Percentiles rank a stretch among this genome's conserved stretches.
phyloP scores from a whole-genome alignment of 2,113 vertebrate species.

The Neodontobutis hainanensis region DNA sequence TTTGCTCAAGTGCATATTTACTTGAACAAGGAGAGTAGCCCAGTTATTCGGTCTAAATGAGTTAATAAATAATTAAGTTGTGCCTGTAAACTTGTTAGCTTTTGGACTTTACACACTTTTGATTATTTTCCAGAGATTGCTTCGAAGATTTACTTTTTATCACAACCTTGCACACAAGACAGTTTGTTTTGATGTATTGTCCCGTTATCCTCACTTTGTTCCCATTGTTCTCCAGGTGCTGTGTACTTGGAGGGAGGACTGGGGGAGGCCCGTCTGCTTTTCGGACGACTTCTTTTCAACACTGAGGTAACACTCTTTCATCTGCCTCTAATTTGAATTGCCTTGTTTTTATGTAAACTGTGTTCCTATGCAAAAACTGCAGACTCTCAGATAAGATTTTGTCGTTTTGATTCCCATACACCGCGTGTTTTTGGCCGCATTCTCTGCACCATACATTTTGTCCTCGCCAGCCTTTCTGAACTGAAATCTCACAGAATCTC shows the following conservation, averaged over 20 bases:
- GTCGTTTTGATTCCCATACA: slow-evolving; percentile 23
- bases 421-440: slow-evolving; percentile 31
- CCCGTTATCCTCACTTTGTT: background rate
- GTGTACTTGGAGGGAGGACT: slow-evolving; percentile 96
- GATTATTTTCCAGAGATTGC: too few relatives aligned
- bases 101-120: too few relatives aligned
- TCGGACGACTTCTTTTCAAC: slow-evolving; percentile 95
- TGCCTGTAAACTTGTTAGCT: too few relatives aligned
- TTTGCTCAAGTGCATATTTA: too few relatives aligned
- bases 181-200: background rate
- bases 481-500: slow-evolving; percentile 24
- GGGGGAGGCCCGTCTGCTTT: slow-evolving; percentile 91
- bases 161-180: background rate
- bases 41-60: too few relatives aligned
- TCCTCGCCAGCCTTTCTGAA: slow-evolving; percentile 18
- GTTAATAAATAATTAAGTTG: too few relatives aligned
- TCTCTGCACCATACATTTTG: background rate
- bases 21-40: too few relatives aligned
- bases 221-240: slow-evolving; percentile 80
- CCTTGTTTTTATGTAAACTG: background rate
- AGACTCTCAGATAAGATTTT: slow-evolving; percentile 20
- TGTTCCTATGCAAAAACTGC: slow-evolving; percentile 5
- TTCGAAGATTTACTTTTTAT: background rate
- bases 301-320: slow-evolving; percentile 79
- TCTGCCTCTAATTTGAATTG: background rate